Evolutionary conservation across 2,888 invertebrate species (phyloP).

Genomic region (Trypoxylon attenuatum): DNA sequence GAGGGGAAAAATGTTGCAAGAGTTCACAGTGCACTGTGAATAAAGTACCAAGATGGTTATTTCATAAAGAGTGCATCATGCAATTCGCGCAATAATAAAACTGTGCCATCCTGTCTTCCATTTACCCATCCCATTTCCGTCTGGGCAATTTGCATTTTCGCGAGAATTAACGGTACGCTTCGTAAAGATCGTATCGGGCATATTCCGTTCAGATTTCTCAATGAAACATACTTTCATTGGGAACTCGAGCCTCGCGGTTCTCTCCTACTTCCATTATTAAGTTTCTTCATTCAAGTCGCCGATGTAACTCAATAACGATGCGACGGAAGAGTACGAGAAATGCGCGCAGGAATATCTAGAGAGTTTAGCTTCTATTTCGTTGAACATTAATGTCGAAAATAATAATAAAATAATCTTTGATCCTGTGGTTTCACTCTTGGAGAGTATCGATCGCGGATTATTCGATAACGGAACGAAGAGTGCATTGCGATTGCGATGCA

Average conservation of each 20-base stretch:
- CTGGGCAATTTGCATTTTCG: background rate
- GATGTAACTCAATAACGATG: slow-evolving; percentile 27
- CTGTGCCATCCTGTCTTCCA: too few species aligned
- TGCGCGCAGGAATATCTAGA: too few species aligned
- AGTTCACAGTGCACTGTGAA: background rate
- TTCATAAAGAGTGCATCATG: background rate
- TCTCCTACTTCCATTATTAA: background rate
- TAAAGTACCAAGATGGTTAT: background rate
- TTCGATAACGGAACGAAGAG: too few species aligned
- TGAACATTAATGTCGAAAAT: too few species aligned
- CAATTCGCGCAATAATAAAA: too few species aligned
- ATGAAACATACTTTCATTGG: background rate
- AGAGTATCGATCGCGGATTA: too few species aligned
- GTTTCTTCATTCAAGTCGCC: background rate
- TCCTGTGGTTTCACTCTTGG: too few species aligned
- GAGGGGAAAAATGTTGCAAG: background rate
- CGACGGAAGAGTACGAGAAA: too few species aligned
- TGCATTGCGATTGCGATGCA: too few species aligned
- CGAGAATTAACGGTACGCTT: background rate
- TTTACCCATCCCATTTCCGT: background rate
- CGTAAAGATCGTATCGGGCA: background rate
- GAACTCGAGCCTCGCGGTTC: background rate
- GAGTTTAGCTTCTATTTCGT: too few species aligned
- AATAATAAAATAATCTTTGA: too few species aligned
- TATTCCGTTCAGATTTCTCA: background rate